Evolutionary conservation across 92 coral and sea anemone species (phyloP), one percentile per base, ranked within the genome.

Genomic region (Palythoa heliodiscus): DNA sequence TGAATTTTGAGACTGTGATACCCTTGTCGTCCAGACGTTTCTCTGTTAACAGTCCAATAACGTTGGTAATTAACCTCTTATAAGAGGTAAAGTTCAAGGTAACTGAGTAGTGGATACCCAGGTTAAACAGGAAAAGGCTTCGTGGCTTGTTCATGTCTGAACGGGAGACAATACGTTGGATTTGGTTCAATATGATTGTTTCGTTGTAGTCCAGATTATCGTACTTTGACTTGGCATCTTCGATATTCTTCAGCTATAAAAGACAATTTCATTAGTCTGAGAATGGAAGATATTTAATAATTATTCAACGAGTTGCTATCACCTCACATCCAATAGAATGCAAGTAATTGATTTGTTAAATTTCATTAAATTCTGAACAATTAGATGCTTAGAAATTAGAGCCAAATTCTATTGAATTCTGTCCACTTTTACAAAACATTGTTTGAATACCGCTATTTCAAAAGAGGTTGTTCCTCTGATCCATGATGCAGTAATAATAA

Each of bases 101-200:
- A 6, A 85, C 43, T 2, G 92, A 75, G 54, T 86, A 91, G 70
- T 91, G 93, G n/a, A 89, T 86, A 11, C 91, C 93, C 15, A 91
- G 84, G 39, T 91, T 91, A 40, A 91, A 85, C 19, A 91, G 76
- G 23, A 91, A 91, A 14, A 82, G 87, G 52, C 91, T 88, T 66
- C 89, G 79, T 9, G 37, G 81, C 13, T 70, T 80, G 78, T 57
- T 82, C 89, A 91, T 75, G 4, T 75, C 89, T 17, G 89, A 70
- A 3, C 85, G 81, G 52, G 83, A 68, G 20, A 89, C 57, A 14
- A 91, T 83, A 2, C 87, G 35, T 40, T 47, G 67, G 71, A 84
- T 78, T 54, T 88, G 85, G 47, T 89, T 71, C 15, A 91, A 69
- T 23, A 91, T 40, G 83, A 81, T 43, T 15, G 87, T 74, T 39